Base-by-base conservation (phyloP, 1,140 invertebrate species). In the Eumeta japonica region DNA sequence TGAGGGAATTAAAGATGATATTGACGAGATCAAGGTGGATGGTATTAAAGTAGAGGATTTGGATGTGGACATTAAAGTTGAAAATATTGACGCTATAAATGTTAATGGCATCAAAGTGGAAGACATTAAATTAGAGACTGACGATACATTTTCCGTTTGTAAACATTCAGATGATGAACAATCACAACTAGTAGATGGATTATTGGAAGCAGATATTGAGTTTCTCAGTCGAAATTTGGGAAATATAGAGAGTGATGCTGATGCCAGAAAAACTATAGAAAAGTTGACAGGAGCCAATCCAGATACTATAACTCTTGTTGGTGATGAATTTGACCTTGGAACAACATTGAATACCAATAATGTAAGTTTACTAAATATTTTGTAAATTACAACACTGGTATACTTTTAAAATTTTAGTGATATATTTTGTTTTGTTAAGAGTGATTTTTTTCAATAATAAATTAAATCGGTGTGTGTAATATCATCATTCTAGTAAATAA, bases 191-290 rank as follows among this genome's bases (percentile, higher is more conserved):
- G 70, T 73, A 3, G 68, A 75, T 48, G 75, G 74, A 3, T 50
- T 77, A 13, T 48, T 77, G 13, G 75, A 77, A 28, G 59, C 73
- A 10, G 75, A 77, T 48, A 77, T 77, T 20, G 75, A 77, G 37
- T 77, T 77, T 55, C 46, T 77, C 30, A 76, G 68, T 31, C 45
- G 72, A 13, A 75, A 77, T 44, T 54, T 77, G 41, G 71, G 72
- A 4, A 74, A 77, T 42, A 75, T 75, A 24, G 75, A 77, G 31
- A 76, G 72, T 51, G 75, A 77, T 34, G 66, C 75, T 3, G 75
- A 77, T 43, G 73, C 72, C 2, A 67, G 73, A 29, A 77, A 77
- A 48, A 73, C 72, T 14, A 76, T 77, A 35, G 72, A 77, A 39
- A 76, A 74, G 43, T 41, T 77, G 28, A 74, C 75, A 10, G 70